Base-by-base conservation (phyloP, 2,797 vertebrate genomes). In the Sparidentex hasta region DNA sequence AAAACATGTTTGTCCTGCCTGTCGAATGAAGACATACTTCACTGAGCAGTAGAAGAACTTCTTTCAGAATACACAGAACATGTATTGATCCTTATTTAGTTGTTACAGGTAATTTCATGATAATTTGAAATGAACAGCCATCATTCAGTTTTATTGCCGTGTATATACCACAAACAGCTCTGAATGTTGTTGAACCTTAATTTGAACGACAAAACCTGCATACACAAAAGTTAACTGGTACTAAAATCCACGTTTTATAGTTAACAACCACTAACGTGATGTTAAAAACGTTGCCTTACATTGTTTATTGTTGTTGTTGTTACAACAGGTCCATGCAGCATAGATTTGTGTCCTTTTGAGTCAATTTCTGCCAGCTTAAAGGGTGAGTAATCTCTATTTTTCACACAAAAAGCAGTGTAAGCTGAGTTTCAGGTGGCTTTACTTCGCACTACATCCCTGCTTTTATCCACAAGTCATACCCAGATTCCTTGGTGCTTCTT, bases 401-500 rank as follows among this genome's bases (percentile, higher is more conserved):
- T 48, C 18, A 6, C 3, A n/a, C 17, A 77, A 63, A 58, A 79
- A 55, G 58, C 63, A 41, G 68, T 27, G 2, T 71, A 52, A 83
- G 14, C 50, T 58, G 50, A 68, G 75, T 74, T 71, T 25, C 29
- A 76, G 52, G 46, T 47, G 75, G 77, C 69, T 82, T 78, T 76
- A 62, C 33, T 29, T 58, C n/a, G 61, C 18, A 29, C 23, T 66
- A 18, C 21, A 68, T 52, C 38, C 18, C 41, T 5, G 52, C 67
- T 76, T 80, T 79, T 55, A 79, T 74, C 85, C 81, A 74, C 65
- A 74, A 71, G 63, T 79, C 79, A 69, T 64, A 64, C 75, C 75
- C 80, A 68, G 69, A 74, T 70, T 90, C 66, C 38, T 62, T 2
- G 4, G 78, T 43, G 67, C 56, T 71, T 73, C 73, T 78, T 73